phyloP scores from a whole-genome alignment of 2,113 vertebrate species.

The Channa argus region DNA sequence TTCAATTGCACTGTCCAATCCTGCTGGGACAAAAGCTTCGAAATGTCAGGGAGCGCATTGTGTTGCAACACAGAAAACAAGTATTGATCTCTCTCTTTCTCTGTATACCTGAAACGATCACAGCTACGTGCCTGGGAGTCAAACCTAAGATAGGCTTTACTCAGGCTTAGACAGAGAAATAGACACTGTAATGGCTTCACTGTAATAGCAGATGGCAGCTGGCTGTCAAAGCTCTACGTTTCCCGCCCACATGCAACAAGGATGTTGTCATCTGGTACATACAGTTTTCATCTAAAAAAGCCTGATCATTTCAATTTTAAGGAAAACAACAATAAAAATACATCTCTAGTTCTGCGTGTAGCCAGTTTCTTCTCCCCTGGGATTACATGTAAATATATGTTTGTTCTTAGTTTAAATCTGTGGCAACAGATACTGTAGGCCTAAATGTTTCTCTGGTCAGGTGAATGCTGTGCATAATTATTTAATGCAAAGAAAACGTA shows the following conservation, averaged over 20 bases:
- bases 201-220: conserved; percentile 26
- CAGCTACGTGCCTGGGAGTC: conserved; percentile 41
- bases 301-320: conserved; percentile 37
- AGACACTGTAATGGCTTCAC: conserved; percentile 8
- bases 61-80: conserved; percentile 56
- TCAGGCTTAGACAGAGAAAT: neutral
- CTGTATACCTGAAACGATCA: conserved; percentile 45
- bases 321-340: conserved; percentile 30
- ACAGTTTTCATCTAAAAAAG: conserved; percentile 34
- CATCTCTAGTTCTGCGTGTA: conserved; percentile 14
- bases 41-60: conserved; percentile 63
- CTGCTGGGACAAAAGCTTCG: conserved; percentile 51
- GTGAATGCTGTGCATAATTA: neutral
- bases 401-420: conserved; percentile 16
- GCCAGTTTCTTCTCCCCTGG: conserved; percentile 21
- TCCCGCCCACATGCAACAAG: conserved; percentile 25
- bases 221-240: conserved; percentile 11
- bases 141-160: conserved; percentile 19
- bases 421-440: neutral
- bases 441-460: conserved; percentile 6
- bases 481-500: too few species aligned
- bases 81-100: conserved; percentile 53
- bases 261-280: conserved; percentile 14
- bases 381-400: conserved; percentile 35
- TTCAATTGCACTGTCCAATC: conserved; percentile 44